A percentile compares a stretch with the other conserved stretches of the same genome.
Evolutionary conservation across 2,797 vertebrate genomes (phyloP).

Genomic region (Kryptopterus vitreolus): DNA sequence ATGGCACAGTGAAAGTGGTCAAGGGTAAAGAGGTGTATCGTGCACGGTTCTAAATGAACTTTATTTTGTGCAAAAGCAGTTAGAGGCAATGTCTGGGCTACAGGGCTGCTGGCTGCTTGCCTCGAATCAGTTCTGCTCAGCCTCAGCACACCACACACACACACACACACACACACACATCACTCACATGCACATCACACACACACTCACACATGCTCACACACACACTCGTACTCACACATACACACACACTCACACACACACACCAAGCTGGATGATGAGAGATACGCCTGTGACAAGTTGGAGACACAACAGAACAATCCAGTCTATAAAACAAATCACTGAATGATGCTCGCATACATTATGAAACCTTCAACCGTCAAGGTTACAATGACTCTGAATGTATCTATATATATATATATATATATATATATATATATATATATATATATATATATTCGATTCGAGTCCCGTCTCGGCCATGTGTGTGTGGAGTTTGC

Average conservation of each 20-base stretch:
- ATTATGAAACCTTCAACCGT: slow-evolving; percentile 20
- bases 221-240: slow-evolving; percentile 33
- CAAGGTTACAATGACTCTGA: slow-evolving; percentile 3
- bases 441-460: no score
- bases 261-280: neutral
- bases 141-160: slow-evolving; percentile 35
- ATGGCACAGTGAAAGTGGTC: neutral
- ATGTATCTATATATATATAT: slow-evolving; percentile 8
- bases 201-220: slow-evolving; percentile 12
- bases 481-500: no score
- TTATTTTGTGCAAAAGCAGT: slow-evolving; percentile 15
- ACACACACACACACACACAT: slow-evolving; percentile 24
- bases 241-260: slow-evolving; percentile 16
- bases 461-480: no score
- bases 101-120: slow-evolving; percentile 40
- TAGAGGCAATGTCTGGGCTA: slow-evolving; percentile 15
- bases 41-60: neutral
- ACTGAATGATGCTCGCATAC: slow-evolving; percentile 21
- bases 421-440: no score
- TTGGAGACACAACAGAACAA: slow-evolving; percentile 23
- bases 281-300: slow-evolving; percentile 24
- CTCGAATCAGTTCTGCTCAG: slow-evolving; percentile 54
- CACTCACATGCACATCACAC: slow-evolving; percentile 20
- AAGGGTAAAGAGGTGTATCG: neutral
- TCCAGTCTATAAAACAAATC: slow-evolving; percentile 13